Percentiles rank a stretch among this genome's conserved stretches.
These are phyloP conservation scores for Steinernema hermaphroditum DNA, from an alignment of 2,888 invertebrate genomes.

Conservation along the genomic window DNA sequence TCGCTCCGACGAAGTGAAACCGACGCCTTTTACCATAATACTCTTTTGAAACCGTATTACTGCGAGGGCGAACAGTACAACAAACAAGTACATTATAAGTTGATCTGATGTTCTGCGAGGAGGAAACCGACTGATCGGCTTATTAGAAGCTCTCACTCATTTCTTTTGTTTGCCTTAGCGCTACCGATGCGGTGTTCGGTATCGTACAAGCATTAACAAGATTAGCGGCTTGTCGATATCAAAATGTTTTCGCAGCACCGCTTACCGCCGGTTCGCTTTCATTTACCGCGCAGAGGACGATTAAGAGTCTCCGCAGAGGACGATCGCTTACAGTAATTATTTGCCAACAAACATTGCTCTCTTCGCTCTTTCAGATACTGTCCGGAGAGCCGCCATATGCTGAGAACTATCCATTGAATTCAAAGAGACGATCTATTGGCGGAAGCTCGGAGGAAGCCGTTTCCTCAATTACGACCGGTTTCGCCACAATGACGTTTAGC, in stretches of 20 bases:
- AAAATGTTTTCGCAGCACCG: conserved; percentile 29
- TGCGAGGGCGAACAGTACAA: no score
- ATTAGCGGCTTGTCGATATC: conserved; percentile 31
- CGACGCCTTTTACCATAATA: no score
- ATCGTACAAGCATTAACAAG: conserved; percentile 29
- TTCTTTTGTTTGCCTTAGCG: conserved; percentile 10
- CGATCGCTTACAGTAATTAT: conserved; percentile 30
- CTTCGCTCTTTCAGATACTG: conserved; percentile 28
- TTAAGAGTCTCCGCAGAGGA: neutral
- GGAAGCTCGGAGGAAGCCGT: no score
- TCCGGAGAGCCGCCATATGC: no score
- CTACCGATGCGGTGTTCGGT: conserved; percentile 24
- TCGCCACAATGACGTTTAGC: no score
- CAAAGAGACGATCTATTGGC: no score
- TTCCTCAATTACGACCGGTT: no score
- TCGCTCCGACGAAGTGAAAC: no score
- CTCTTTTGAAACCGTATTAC: no score
- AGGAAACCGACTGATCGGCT: neutral
- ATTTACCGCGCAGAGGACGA: conserved; percentile 10
- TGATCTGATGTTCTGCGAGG: no score
- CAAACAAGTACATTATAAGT: no score
- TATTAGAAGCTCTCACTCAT: conserved; percentile 2
- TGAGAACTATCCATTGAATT: no score
- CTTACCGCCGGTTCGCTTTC: conserved; percentile 10
- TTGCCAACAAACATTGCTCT: conserved; percentile 25